These are phyloP conservation scores for Lamprotornis superbus DNA, from an alignment of 2,113 vertebrate genomes.

Conservation along the genomic window DNA sequence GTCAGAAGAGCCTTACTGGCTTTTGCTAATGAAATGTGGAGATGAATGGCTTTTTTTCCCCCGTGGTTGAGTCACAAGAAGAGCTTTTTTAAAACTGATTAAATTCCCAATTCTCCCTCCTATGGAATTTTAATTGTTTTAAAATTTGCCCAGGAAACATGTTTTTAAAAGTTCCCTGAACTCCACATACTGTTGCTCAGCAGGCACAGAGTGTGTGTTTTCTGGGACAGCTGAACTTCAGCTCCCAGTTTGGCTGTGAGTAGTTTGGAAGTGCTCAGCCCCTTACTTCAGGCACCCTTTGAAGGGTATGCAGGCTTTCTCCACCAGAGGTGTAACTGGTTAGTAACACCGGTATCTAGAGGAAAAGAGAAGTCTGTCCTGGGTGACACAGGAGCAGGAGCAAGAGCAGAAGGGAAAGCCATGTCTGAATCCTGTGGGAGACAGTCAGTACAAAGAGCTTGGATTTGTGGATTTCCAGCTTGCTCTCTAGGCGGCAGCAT, in stretches of 20 bases:
- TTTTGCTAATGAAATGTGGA: neutral
- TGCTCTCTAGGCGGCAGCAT: conserved; percentile 41
- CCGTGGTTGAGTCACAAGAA: neutral
- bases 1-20: neutral
- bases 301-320: neutral
- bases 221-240: neutral
- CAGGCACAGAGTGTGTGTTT: neutral
- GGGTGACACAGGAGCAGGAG: neutral
- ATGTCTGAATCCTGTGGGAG: neutral
- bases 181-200: rapidly evolving
- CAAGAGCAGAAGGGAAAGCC: neutral
- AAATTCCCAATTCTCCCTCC: neutral
- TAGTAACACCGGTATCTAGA: neutral
- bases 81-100: neutral
- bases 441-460: neutral
- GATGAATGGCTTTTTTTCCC: neutral
- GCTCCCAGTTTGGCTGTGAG: neutral
- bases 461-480: neutral
- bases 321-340: neutral
- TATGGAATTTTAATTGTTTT: neutral
- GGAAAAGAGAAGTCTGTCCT: neutral
- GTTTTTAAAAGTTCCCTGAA: neutral
- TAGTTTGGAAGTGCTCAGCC: neutral
- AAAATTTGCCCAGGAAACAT: neutral
- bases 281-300: neutral